Percentiles rank a stretch among this genome's conserved stretches.
These are phyloP conservation scores for Bombylius major DNA, from an alignment of 2,888 invertebrate species.

Conservation along the genomic window DNA sequence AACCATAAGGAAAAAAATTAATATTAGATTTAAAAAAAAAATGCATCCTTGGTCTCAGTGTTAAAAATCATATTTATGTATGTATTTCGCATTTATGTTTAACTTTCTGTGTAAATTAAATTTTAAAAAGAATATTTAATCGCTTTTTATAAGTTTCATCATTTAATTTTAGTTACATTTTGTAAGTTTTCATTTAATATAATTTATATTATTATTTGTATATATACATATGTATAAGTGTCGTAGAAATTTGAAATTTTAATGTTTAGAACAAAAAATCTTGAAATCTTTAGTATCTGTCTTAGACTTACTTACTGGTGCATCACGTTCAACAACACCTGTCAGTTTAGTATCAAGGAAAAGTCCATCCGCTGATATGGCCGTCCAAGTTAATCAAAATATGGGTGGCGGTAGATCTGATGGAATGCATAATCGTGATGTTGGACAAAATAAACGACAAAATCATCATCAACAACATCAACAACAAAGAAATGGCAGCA, in stretches of 20 bases:
- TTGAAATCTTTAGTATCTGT: slow-evolving; percentile 20
- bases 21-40: neutral
- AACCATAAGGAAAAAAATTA: no score
- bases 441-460: slow-evolving; percentile 14
- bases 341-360: slow-evolving; percentile 60
- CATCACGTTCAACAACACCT: slow-evolving; percentile 71
- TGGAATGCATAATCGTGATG: slow-evolving; percentile 14
- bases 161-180: no score
- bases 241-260: neutral
- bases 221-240: no score
- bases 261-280: neutral
- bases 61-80: neutral
- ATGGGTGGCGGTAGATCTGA: slow-evolving; percentile 16
- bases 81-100: neutral
- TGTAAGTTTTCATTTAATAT: no score
- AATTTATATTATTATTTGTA: neutral
- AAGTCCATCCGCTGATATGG: slow-evolving; percentile 77
- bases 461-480: slow-evolving; percentile 23
- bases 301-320: slow-evolving; percentile 40
- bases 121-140: neutral
- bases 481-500: slow-evolving; percentile 17
- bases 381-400: slow-evolving; percentile 50
- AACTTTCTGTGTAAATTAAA: neutral
- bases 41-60: slow-evolving; percentile 4
- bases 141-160: neutral